These are phyloP conservation scores for Sebastes hubbsi DNA, from an alignment of 2,797 vertebrate species.

Conservation along the genomic window DNA sequence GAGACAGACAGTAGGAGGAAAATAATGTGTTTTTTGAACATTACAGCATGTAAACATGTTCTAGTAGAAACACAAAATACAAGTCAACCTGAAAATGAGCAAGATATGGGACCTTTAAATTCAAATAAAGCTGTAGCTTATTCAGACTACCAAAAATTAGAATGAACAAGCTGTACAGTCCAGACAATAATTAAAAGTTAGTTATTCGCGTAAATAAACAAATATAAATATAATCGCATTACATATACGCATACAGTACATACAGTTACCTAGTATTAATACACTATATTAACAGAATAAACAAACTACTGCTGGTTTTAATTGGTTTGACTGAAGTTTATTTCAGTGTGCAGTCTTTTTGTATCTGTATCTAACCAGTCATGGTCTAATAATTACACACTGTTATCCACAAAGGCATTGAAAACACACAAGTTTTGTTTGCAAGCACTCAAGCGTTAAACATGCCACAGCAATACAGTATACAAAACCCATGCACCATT, in stretches of 20 bases:
- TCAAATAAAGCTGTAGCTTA: not conserved
- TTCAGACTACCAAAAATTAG: not conserved
- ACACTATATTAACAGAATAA: too few relatives aligned
- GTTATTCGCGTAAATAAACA: not conserved
- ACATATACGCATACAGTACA: not conserved
- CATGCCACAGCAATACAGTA: not conserved
- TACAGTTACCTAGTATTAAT: too few relatives aligned
- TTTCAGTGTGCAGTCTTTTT: not conserved
- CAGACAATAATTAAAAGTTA: not conserved
- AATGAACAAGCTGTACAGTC: not conserved
- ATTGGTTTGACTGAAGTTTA: not conserved
- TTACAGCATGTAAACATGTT: too few relatives aligned
- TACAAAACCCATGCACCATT: not conserved
- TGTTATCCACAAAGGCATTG: not conserved
- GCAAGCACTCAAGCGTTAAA: constrained; percentile 18
- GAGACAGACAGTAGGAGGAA: too few relatives aligned
- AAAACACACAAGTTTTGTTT: constrained; percentile 20
- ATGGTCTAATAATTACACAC: not conserved
- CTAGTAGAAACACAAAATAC: too few relatives aligned
- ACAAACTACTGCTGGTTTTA: not conserved
- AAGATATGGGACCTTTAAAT: not conserved
- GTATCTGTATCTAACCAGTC: not conserved
- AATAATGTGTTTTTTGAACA: too few relatives aligned
- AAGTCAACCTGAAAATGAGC: too few relatives aligned
- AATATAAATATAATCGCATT: not conserved